Percentiles rank a stretch among this genome's conserved stretches.
phyloP scores from a whole-genome alignment of 1,140 invertebrate species.

The Scaptomyza pallida region DNA sequence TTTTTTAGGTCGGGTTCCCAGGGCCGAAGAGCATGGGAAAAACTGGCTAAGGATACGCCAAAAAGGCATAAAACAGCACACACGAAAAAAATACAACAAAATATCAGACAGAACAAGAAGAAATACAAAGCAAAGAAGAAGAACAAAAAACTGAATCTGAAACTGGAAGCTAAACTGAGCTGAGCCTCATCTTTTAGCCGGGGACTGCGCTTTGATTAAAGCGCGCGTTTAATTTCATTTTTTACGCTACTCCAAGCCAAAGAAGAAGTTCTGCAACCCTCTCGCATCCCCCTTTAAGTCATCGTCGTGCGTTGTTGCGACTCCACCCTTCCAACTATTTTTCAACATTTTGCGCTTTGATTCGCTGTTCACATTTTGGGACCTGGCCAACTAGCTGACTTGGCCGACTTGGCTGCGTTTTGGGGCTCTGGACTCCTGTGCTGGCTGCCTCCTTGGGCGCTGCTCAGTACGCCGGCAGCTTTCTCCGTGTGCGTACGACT shows the following conservation, averaged over 20 bases:
- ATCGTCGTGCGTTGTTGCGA: slow-evolving; percentile 6
- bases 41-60: slow-evolving; percentile 70
- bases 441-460: slow-evolving; percentile 55
- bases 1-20: slow-evolving; percentile 39
- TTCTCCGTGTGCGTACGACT: slow-evolving; percentile 76
- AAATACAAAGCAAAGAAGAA: slow-evolving; percentile 35
- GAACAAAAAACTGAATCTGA: slow-evolving; percentile 37
- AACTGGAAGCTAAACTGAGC: slow-evolving; percentile 7
- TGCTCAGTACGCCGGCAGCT: slow-evolving; percentile 77
- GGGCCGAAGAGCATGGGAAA: slow-evolving; percentile 63
- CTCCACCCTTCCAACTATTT: slow-evolving; percentile 56
- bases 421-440: slow-evolving; percentile 49
- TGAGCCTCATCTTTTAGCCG: slow-evolving; percentile 35
- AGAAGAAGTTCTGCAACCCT: slow-evolving; percentile 12
- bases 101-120: slow-evolving; percentile 22
- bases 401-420: slow-evolving; percentile 13
- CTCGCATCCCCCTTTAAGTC: neutral
- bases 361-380: slow-evolving; percentile 51
- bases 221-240: slow-evolving; percentile 82
- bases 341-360: slow-evolving; percentile 57
- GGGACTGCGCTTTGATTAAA: slow-evolving; percentile 71
- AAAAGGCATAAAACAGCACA: slow-evolving; percentile 9
- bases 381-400: slow-evolving; percentile 29
- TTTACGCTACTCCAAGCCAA: slow-evolving; percentile 74
- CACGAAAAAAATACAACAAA: slow-evolving; percentile 8